Evolutionary conservation across 2,797 vertebrate species (phyloP).

Genomic region (Alectoris magna): DNA sequence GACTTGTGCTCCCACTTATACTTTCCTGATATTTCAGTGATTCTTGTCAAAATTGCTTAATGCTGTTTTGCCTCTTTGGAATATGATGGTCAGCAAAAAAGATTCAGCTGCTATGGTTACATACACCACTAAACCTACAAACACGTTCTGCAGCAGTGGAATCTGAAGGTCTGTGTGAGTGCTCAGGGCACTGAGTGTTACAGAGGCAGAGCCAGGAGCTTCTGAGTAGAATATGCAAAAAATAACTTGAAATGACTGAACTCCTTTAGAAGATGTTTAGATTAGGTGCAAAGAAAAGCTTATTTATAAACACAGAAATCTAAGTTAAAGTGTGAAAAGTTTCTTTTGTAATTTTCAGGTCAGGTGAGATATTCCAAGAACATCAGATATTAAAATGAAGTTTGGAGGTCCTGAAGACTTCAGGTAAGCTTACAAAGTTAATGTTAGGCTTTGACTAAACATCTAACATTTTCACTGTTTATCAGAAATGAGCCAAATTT

Average conservation of each 20-base stretch:
- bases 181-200: not conserved
- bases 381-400: not conserved
- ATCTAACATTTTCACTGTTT: not conserved
- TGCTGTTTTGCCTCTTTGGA: not conserved
- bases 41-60: not conserved
- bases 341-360: not conserved
- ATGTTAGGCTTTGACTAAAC: not conserved
- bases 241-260: not conserved
- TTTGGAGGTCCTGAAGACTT: not conserved
- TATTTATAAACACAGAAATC: not conserved
- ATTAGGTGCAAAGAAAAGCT: accelerated
- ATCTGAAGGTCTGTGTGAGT: not conserved
- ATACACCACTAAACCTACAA: not conserved
- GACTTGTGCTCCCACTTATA: not conserved
- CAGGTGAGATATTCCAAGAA: not conserved
- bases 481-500: not conserved
- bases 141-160: not conserved
- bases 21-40: not conserved
- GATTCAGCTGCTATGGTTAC: not conserved
- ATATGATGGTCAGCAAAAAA: not conserved
- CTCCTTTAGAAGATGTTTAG: not conserved
- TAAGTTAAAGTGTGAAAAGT: not conserved
- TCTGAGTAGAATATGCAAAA: not conserved
- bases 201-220: accelerated
- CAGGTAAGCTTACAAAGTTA: not conserved